Evolutionary conservation across 1,140 invertebrate species (phyloP).

Genomic region (Cotesia vestalis): DNA sequence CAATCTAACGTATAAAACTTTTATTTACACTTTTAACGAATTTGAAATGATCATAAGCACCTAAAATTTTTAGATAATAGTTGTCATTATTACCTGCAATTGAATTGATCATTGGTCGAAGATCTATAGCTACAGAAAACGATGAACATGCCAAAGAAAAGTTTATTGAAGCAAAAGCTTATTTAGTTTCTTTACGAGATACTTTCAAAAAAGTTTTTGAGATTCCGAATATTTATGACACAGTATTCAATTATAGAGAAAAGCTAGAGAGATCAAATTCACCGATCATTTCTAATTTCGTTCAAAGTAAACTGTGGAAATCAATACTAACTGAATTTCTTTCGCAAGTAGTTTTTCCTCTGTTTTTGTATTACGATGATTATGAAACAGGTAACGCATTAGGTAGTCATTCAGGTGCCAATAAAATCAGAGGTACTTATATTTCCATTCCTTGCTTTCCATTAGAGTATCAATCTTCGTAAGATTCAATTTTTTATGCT

Average conservation of each 20-base stretch:
- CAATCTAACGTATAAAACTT: neutral
- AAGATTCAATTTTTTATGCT: neutral
- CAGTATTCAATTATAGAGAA: conserved; percentile 26
- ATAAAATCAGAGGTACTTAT: neutral
- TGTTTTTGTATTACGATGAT: neutral
- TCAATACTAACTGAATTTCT: too few species aligned
- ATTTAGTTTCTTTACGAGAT: neutral
- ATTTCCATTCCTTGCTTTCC: neutral
- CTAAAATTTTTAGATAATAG: neutral
- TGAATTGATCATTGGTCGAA: neutral
- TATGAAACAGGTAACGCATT: neutral
- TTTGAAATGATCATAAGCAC: neutral
- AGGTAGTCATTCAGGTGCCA: neutral
- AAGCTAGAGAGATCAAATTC: conserved; percentile 28
- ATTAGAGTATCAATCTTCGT: neutral
- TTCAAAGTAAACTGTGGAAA: conserved; percentile 36
- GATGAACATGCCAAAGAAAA: neutral
- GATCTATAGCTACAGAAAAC: neutral
- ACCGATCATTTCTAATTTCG: conserved; percentile 33
- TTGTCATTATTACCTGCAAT: neutral
- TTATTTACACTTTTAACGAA: neutral
- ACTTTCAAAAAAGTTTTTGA: conserved; percentile 9
- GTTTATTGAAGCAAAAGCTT: neutral
- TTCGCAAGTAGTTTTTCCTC: neutral
- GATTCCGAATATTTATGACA: conserved; percentile 26